Evolutionary conservation across 2,797 vertebrate species (phyloP).

Genomic region (Melanotaenia maccullochi): DNA sequence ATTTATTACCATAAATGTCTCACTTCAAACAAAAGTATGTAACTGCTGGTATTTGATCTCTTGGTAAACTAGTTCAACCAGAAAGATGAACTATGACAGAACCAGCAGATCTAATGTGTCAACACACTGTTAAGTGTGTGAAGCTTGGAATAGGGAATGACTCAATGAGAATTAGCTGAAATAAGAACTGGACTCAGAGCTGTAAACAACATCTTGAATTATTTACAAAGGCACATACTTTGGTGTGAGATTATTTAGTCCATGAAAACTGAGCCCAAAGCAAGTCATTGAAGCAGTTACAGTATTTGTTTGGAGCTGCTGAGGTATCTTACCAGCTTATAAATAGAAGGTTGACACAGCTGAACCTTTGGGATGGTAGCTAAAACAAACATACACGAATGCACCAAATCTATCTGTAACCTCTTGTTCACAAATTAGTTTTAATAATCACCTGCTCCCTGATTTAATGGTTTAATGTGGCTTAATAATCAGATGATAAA

Average conservation of each 20-base stretch:
- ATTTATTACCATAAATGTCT: not conserved
- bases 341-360: slow-evolving; percentile 65
- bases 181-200: not conserved
- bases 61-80: not conserved
- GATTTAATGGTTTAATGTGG: not conserved
- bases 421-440: not conserved
- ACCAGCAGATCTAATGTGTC: slow-evolving; percentile 28
- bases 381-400: slow-evolving; percentile 49
- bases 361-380: slow-evolving; percentile 47
- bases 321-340: slow-evolving; percentile 32
- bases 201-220: slow-evolving; percentile 11
- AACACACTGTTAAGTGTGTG: slow-evolving; percentile 18
- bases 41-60: slow-evolving; percentile 10
- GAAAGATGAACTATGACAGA: not conserved
- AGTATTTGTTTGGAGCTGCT: slow-evolving; percentile 40
- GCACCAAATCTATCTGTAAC: not conserved
- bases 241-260: not conserved
- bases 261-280: slow-evolving; percentile 60
- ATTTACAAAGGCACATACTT: slow-evolving; percentile 11
- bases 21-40: not conserved
- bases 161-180: not conserved
- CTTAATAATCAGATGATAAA: not conserved
- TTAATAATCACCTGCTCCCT: not conserved
- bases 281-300: slow-evolving; percentile 18
- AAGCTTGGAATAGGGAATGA: slow-evolving; percentile 1